A percentile compares a stretch with the other conserved stretches of the same genome.
These are phyloP conservation scores for Aradophagus sp. DNA, from an alignment of 1,140 invertebrate genomes.

Conservation along the genomic window DNA sequence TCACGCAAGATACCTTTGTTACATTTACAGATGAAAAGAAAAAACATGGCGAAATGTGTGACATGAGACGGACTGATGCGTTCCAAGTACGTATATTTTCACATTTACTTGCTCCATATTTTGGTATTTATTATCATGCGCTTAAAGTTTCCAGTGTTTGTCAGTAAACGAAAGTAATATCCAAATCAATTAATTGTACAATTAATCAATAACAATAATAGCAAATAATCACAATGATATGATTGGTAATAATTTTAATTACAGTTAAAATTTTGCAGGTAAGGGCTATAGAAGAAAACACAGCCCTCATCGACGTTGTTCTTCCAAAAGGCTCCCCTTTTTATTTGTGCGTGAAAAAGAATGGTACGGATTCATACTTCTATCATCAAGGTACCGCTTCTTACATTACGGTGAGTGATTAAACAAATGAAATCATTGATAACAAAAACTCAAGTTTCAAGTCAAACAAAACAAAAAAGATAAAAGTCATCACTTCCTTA, in stretches of 20 bases:
- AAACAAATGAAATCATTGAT: no score
- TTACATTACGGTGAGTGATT: constrained; percentile 72
- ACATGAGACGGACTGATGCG: constrained; percentile 67
- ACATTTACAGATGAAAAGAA: constrained; percentile 80
- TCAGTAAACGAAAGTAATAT: no score
- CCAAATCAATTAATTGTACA: no score
- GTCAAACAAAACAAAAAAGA: no score
- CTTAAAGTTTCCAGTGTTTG: no score
- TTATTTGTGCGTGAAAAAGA: constrained; percentile 81
- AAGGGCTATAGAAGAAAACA: constrained; percentile 69
- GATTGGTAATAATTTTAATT: constrained; percentile 13
- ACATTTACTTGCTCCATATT: no score
- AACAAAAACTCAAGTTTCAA: not conserved
- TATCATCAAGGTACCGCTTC: constrained; percentile 83
- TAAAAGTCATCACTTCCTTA: not conserved
- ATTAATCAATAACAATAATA: no score
- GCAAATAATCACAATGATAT: no score
- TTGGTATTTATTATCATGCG: no score
- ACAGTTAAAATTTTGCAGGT: constrained; percentile 69
- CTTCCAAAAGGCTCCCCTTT: constrained; percentile 77
- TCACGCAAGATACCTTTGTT: constrained; percentile 80
- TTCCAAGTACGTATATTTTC: constrained; percentile 63
- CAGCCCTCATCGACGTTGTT: constrained; percentile 77
- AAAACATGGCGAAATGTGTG: constrained; percentile 73
- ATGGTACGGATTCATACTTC: constrained; percentile 71